Conservation (phyloP, 1,140 invertebrate species). For the Lethrus apterus region DNA sequence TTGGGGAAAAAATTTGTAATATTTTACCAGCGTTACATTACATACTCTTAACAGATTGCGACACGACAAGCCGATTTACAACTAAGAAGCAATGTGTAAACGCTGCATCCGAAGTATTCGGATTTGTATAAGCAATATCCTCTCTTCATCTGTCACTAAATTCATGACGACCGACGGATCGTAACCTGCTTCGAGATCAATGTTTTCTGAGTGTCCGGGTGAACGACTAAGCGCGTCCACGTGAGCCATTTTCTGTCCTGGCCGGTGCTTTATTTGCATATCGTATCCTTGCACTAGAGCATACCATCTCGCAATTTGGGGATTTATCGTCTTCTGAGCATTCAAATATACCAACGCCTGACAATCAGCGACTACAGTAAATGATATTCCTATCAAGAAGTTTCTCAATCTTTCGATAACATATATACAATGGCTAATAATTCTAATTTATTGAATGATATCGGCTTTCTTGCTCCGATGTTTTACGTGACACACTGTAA, state of each 20-base stretch:
- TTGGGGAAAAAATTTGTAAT: no score
- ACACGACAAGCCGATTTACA: no score
- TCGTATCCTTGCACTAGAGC: constrained; percentile 26
- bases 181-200: no score
- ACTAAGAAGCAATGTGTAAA: no score
- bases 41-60: no score
- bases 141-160: no score
- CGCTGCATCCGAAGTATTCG: no score
- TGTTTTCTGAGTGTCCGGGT: no score
- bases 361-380: constrained; percentile 39
- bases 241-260: constrained; percentile 29
- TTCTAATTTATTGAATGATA: constrained; percentile 31
- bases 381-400: constrained; percentile 36
- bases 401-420: constrained; percentile 28
- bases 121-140: no score
- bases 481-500: constrained; percentile 14
- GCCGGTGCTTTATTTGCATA: constrained; percentile 24
- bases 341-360: constrained; percentile 19
- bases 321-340: constrained; percentile 23
- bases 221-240: constrained; percentile 32
- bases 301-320: constrained; percentile 27
- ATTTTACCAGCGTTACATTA: no score
- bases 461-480: constrained; percentile 20
- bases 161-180: no score
- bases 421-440: constrained; percentile 24